Evolutionary conservation across 2,888 invertebrate species (phyloP).

Genomic region (Pinctada fucata): DNA sequence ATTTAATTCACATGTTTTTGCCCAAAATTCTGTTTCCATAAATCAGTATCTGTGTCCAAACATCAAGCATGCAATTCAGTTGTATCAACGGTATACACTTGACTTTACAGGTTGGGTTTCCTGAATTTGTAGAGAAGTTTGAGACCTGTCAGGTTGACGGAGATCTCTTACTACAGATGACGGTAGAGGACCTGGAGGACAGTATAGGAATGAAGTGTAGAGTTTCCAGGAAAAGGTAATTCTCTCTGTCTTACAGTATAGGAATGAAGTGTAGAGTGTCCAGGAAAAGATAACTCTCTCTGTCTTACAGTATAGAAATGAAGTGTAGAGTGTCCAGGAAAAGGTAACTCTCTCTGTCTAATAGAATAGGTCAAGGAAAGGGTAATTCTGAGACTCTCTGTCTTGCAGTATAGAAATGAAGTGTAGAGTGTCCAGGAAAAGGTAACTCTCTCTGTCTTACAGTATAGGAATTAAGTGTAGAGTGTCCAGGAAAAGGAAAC

Average conservation of each 20-base stretch:
- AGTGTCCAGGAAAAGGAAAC: slow-evolving; percentile 90
- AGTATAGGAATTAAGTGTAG: slow-evolving; percentile 96
- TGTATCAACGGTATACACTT: not conserved
- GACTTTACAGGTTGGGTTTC: slow-evolving; percentile 87
- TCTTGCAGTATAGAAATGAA: slow-evolving; percentile 93
- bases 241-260: slow-evolving; percentile 83
- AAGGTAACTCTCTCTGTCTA: slow-evolving; percentile 80
- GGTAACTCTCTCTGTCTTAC: slow-evolving; percentile 84
- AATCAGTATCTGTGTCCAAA: no score
- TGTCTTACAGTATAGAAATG: slow-evolving; percentile 89
- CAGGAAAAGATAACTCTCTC: slow-evolving; percentile 85
- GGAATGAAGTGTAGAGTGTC: slow-evolving; percentile 95
- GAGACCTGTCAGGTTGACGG: slow-evolving; percentile 96
- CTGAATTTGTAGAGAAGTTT: slow-evolving; percentile 89
- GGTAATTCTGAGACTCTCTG: slow-evolving; percentile 81
- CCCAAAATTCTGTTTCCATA: no score
- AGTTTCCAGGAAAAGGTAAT: slow-evolving; percentile 90
- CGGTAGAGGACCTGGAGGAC: slow-evolving; percentile 92
- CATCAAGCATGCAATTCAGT: no score
- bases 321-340: slow-evolving; percentile 94
- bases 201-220: slow-evolving; percentile 96
- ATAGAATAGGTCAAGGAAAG: slow-evolving; percentile 93
- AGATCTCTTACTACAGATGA: slow-evolving; percentile 93
- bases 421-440: slow-evolving; percentile 94
- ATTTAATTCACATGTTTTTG: no score